Conservation (phyloP, 1,140 invertebrate genomes). For the Episyrphus balteatus region DNA sequence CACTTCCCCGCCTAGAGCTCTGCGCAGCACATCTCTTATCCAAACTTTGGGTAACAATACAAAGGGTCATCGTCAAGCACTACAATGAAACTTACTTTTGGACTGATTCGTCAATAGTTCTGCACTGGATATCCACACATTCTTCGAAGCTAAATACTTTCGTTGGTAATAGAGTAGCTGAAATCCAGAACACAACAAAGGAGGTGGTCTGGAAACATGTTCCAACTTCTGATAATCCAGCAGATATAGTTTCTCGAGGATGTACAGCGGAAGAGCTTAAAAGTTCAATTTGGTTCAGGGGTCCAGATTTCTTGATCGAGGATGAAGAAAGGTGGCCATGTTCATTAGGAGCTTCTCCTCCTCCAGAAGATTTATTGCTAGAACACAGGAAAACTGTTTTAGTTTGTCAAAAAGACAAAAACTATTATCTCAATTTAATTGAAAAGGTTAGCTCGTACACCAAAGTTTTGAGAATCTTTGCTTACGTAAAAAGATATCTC, state of each 20-base stretch:
- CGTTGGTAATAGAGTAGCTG: conserved; percentile 16
- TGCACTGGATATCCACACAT: conserved; percentile 2
- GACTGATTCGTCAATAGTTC: not conserved
- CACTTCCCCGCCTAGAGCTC: too few relatives aligned
- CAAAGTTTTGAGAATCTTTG: not conserved
- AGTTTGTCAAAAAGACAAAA: conserved; percentile 4
- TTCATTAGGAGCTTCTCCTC: too few relatives aligned
- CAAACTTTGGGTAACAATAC: too few relatives aligned
- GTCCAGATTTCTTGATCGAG: too few relatives aligned
- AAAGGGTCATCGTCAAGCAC: too few relatives aligned
- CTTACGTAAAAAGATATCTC: not conserved
- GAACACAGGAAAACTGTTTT: too few relatives aligned
- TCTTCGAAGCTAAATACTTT: conserved; percentile 11
- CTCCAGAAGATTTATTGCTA: too few relatives aligned
- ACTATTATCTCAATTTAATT: not conserved
- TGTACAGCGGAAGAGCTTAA: too few relatives aligned
- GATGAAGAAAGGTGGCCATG: conserved; percentile 12
- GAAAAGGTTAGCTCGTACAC: not conserved
- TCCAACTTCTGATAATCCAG: too few relatives aligned
- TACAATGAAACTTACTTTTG: not conserved
- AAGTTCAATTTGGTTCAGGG: too few relatives aligned
- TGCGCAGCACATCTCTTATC: too few relatives aligned
- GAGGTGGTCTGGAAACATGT: conserved; percentile 17
- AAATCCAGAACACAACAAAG: conserved; percentile 12
- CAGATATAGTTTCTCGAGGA: too few relatives aligned